Evolutionary conservation across 2,113 vertebrate species (phyloP), one percentile per base, ranked within the genome.

Genomic region (Lipotes vexillifer): DNA sequence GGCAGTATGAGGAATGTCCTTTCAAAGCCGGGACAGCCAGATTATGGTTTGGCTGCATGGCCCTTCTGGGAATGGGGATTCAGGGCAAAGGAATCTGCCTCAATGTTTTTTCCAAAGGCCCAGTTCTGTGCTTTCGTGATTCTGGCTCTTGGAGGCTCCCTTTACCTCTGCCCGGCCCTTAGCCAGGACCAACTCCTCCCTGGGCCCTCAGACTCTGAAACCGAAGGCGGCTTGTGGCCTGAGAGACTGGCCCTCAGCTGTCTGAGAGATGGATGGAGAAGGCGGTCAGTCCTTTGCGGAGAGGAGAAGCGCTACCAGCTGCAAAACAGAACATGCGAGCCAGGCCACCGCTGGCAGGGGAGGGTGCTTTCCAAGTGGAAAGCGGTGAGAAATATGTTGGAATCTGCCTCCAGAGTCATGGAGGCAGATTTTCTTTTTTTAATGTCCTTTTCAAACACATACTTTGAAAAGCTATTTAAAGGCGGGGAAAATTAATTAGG

Each of bases 401-500:
- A 95, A 92, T 89, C 81, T 4, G 68, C 86, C 82, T 94, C 74
- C 23, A 80, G 71, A 97, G 72, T 96, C 97, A 90, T 83, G 93
- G 65, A 72, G 44, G 44, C 44, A 46, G 44, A 80, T 94, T 71
- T 96, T 90, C 52, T 80, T 86, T 95, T 75, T 90, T 46, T 2
- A 94, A 96, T 68, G 66, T 96, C 78, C 90, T 96, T 95, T 97
- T 95, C 94, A 96, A 97, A 95, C 69, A 89, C 84, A 93, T 38
- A 71, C 55, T 94, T 95, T 77, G 83, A 95, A 97, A 95, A 97
- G 90, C 87, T 95, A 96, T 94, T 95, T 95, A 94, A 94, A 96
- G 74, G 77, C 94, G 31, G 87, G 88, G 85, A 86, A 94, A 96
- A 96, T 96, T 93, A 97, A 97, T 96, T 94, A 97, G 81, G 84